Percentiles rank a stretch among this genome's conserved stretches.
These are phyloP conservation scores for Liparis tanakae DNA, from an alignment of 2,797 vertebrate genomes.

Conservation along the genomic window DNA sequence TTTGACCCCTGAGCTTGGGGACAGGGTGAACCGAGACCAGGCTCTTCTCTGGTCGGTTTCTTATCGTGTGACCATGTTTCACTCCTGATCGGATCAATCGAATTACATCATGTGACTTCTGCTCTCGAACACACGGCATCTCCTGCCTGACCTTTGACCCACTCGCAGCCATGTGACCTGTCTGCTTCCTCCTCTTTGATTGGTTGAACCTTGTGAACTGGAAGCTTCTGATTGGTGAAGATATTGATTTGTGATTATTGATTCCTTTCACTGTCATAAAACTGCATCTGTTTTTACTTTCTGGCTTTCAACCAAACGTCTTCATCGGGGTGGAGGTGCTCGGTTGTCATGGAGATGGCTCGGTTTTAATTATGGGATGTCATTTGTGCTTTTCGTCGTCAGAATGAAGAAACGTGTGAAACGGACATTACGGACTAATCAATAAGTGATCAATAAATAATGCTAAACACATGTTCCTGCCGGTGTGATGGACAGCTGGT, in stretches of 20 bases:
- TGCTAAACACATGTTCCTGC: not conserved
- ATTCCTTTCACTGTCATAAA: not conserved
- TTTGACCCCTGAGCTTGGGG: too few relatives aligned
- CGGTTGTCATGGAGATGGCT: not conserved
- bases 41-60: not conserved
- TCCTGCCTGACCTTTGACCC: not conserved
- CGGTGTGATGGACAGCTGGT: constrained; percentile 39
- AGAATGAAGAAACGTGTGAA: not conserved
- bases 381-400: not conserved
- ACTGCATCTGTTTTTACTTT: not conserved
- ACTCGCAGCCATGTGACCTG: not conserved
- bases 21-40: not conserved
- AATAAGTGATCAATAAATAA: not conserved
- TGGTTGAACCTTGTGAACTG: not conserved
- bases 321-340: not conserved
- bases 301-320: not conserved
- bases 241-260: not conserved
- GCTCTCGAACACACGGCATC: not conserved
- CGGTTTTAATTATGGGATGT: constrained; percentile 2
- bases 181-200: not conserved
- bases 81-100: not conserved
- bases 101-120: not conserved
- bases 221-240: not conserved
- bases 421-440: not conserved
- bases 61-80: not conserved